Evolutionary conservation across 2,888 invertebrate genomes (phyloP), one percentile per base, ranked within the genome.

Genomic region (Miltochrista miniata): DNA sequence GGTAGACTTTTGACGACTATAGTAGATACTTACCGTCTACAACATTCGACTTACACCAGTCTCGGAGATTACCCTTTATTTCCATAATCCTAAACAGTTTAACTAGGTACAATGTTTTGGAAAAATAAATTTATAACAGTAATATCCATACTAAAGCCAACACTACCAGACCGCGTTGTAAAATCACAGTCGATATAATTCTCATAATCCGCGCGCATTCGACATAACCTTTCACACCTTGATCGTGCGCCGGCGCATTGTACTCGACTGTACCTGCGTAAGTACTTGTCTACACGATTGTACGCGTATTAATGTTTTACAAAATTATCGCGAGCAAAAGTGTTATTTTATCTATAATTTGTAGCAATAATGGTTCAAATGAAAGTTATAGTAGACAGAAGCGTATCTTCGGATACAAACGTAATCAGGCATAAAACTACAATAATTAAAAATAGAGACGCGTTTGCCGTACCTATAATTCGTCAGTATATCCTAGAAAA

Each of bases 141-240:
- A 55, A 56, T 74, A 74, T 87, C 89, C 84, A 74, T 45, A 70
- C 35, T 50, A 77, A 29, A 59, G 56, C 59, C 48, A 62, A 63
- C 60, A 34, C 68, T 57, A 61, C 48, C 68, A 63, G 63, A 74
- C 76, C 69, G 75, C 72, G 67, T 79, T 76, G 77, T 86, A 81
- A 84, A 85, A 88, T 87, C 86, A 79, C 76, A 79, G 78, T 74
- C 79, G 78, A 79, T 85, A 83, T 87, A 86, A 89, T 89, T 82
- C 87, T 80, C 81, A 84, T 87, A 87, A 87, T 86, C 77, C 79
- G 61, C 64, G 70, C 82, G 79, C 74, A 70, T 70, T 74, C 76
- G 72, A 73, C 79, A 74, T 90, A 87, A 90, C 90, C 90, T 90
- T 87, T 90, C 87, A 87, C 90, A 90, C 90, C 84, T 85, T 68